Percentiles rank a stretch among this genome's conserved stretches.
Conservation (phyloP, 2,113 vertebrate genomes). For the Carettochelys insculpta region DNA sequence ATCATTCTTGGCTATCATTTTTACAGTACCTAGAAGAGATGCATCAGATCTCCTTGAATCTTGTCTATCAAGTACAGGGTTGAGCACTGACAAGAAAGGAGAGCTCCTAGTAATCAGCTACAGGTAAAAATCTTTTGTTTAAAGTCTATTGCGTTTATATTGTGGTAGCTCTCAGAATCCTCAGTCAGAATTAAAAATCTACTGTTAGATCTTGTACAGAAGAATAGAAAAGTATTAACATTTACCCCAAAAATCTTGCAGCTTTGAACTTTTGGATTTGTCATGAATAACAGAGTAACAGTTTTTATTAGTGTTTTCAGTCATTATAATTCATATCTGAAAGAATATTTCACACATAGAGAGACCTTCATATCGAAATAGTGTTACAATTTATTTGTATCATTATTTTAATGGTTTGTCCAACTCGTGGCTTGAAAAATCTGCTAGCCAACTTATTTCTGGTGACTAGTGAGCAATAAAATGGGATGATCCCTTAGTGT, state of each 20-base stretch:
- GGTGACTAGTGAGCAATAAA: background rate
- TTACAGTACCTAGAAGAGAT: background rate
- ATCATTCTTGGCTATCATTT: background rate
- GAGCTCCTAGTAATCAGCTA: background rate
- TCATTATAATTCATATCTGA: background rate
- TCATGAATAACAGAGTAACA: background rate
- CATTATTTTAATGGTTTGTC: background rate
- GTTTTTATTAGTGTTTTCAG: background rate
- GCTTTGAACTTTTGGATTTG: background rate
- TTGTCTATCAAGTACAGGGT: background rate
- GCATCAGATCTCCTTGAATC: background rate
- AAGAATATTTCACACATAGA: constrained; percentile 10
- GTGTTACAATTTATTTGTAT: background rate
- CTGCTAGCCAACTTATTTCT: background rate
- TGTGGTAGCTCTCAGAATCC: background rate
- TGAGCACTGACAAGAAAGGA: background rate
- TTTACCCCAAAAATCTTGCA: background rate
- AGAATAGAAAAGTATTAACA: background rate
- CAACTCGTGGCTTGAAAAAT: constrained; percentile 18
- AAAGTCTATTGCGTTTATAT: background rate
- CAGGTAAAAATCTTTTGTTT: background rate
- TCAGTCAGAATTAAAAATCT: background rate
- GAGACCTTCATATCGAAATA: background rate
- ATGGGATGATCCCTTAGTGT: background rate
- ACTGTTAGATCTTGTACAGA: background rate